Base-by-base conservation (phyloP, 2,888 invertebrate species). In the Osmoderma eremita region DNA sequence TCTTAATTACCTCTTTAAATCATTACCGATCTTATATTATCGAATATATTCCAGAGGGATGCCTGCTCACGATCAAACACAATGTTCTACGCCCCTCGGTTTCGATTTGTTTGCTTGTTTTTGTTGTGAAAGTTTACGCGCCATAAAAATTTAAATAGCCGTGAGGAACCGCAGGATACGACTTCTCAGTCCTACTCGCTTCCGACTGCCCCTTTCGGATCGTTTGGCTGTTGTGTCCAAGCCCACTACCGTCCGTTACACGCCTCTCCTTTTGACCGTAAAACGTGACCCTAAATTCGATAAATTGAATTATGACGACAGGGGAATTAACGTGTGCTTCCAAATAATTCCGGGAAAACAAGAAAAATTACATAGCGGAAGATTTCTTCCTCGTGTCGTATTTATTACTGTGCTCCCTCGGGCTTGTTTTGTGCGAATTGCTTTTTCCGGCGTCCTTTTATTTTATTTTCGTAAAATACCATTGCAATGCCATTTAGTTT, bases 281-380 rank as follows among this genome's bases (percentile, higher is more conserved):
- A 42, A 42, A 42, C 42, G 42, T 5, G 42, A 42, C 17, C 42
- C n/a, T 42, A 42, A 42, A 42, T 42, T 42, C 42, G 17, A 42
- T 42, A 15, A 15, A 42, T 42, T 42, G 42, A 42, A 42, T 42
- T 42, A 42, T 42, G 42, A 42, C 42, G 42, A 42, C 42, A 17
- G 42, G 42, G 15, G 17, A 42, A 42, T 42, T 42, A 42, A 17
- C 17, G 42, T 42, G 15, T 42, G 42, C 42, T 17, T 13, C 15
- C 13, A 42, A 42, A 42, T 17, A 42, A 42, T 42, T 42, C 42
- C 30, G 42, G 13, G 42, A 5, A 17, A 42, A 42, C 42, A 42
- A 42, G 42, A 42, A 30, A 30, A 42, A 42, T 42, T 42, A 42
- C 30, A 30, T 30, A 5, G 30, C 30, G 30, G 30, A 30, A 30